These are phyloP conservation scores for Ennomos quercinarius DNA, from an alignment of 2,888 invertebrate species.

Conservation along the genomic window DNA sequence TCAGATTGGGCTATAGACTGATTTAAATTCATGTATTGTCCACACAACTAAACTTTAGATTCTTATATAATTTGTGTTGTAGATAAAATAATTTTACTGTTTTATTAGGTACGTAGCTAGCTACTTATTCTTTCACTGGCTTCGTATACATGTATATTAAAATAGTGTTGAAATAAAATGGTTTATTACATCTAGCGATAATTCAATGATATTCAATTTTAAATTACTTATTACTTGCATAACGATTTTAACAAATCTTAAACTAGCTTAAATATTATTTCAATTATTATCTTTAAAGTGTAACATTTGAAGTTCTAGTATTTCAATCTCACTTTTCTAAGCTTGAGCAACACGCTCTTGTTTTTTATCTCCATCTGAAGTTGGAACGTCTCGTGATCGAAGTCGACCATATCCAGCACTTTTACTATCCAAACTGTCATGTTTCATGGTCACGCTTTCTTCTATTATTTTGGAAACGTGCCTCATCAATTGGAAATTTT, in stretches of 20 bases:
- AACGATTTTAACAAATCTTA: no score
- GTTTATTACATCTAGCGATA: conserved; percentile 12
- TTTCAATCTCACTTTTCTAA: background rate
- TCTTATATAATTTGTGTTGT: conserved; percentile 23
- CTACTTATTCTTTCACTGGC: conserved; percentile 7
- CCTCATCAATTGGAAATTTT: conserved; percentile 29
- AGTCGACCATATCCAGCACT: conserved; percentile 53
- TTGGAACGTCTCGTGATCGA: conserved; percentile 24
- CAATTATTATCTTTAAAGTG: no score
- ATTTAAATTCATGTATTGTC: conserved; percentile 15
- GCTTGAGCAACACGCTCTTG: background rate
- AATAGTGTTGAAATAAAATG: conserved; percentile 19
- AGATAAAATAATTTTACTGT: conserved; percentile 16
- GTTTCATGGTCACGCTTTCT: conserved; percentile 66
- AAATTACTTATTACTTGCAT: no score
- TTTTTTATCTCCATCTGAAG: conserved; percentile 3
- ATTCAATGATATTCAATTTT: conserved; percentile 19
- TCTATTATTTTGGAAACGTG: conserved; percentile 44
- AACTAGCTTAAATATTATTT: no score
- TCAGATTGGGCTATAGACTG: background rate
- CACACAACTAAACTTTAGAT: conserved; percentile 1
- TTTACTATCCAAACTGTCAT: conserved; percentile 55
- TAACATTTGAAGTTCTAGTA: no score
- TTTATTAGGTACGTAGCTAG: background rate
- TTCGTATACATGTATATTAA: conserved; percentile 3